phyloP scores from a whole-genome alignment of 2,888 invertebrate species.

The Macropis europaea region DNA sequence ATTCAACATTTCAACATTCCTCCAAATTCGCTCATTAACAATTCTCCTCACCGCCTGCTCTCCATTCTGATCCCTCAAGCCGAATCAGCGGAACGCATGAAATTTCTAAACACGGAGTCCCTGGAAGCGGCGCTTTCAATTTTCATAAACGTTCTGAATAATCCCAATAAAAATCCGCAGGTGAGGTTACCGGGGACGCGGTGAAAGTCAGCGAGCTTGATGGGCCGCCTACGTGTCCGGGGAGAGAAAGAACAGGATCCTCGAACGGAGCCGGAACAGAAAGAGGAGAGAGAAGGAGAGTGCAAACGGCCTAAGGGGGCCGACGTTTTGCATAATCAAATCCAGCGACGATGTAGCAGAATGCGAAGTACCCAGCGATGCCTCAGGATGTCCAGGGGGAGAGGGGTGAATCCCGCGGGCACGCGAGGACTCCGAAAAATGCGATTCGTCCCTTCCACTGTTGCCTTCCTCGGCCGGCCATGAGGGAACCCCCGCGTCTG shows the following conservation, averaged over 20 bases:
- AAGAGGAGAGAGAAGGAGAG: slow-evolving; percentile 42
- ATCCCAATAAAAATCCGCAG: slow-evolving; percentile 27
- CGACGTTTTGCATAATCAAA: slow-evolving; percentile 76
- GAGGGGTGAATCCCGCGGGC: slow-evolving; percentile 63
- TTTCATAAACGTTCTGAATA: slow-evolving; percentile 22
- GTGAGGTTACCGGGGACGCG: slow-evolving; percentile 3
- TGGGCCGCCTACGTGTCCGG: slow-evolving; percentile 49
- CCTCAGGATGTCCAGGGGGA: slow-evolving; percentile 10
- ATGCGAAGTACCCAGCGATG: slow-evolving; percentile 64
- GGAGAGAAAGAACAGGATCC: slow-evolving; percentile 11
- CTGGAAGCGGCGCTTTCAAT: slow-evolving; percentile 24
- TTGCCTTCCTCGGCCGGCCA: slow-evolving; percentile 49
- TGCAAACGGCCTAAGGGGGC: slow-evolving; percentile 56
- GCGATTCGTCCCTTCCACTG: slow-evolving; percentile 57
- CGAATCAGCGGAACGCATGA: too few relatives aligned
- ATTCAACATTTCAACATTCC: too few relatives aligned
- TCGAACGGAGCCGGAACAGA: not conserved
- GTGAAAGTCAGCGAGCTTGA: slow-evolving; percentile 32
- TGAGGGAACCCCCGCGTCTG: slow-evolving; percentile 28
- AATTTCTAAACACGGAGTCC: too few relatives aligned
- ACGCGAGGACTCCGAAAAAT: slow-evolving; percentile 74
- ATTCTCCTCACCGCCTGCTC: too few relatives aligned
- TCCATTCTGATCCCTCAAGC: too few relatives aligned
- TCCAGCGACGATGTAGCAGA: slow-evolving; percentile 73
- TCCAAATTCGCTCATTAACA: too few relatives aligned